phyloP scores from a whole-genome alignment of 2,797 vertebrate genomes.

The Etheostoma nigrum region DNA sequence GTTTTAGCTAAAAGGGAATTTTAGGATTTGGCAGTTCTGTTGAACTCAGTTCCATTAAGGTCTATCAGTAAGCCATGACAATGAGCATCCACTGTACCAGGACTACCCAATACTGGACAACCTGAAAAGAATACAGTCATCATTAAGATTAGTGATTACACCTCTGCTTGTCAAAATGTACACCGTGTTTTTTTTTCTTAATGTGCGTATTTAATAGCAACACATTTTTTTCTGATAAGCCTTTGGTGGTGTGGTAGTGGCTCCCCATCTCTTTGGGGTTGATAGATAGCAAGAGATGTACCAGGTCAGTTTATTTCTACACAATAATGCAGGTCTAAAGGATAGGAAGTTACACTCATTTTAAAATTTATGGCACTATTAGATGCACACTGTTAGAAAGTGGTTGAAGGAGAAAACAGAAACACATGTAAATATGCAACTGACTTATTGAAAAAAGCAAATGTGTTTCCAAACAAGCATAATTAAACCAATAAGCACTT shows the following conservation, averaged over 20 bases:
- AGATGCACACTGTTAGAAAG: background rate
- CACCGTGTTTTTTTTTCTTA: too few species aligned
- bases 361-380: background rate
- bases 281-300: too few species aligned
- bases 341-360: background rate
- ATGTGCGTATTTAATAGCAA: background rate
- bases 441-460: background rate
- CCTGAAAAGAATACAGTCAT: background rate
- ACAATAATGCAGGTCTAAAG: background rate
- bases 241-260: too few species aligned
- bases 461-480: conserved; percentile 10
- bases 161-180: too few species aligned
- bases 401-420: background rate
- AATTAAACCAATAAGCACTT: background rate
- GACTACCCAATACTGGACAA: too few species aligned
- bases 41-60: background rate
- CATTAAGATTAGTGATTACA: background rate
- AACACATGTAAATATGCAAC: background rate
- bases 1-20: background rate
- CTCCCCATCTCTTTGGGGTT: too few species aligned
- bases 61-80: background rate
- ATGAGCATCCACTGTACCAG: too few species aligned
- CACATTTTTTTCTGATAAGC: background rate
- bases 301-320: too few species aligned
- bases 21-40: background rate